Percentiles rank a stretch among this genome's conserved stretches.
These are phyloP conservation scores for Pseudeuparius sepicola DNA, from an alignment of 2,888 invertebrate genomes.

Conservation along the genomic window DNA sequence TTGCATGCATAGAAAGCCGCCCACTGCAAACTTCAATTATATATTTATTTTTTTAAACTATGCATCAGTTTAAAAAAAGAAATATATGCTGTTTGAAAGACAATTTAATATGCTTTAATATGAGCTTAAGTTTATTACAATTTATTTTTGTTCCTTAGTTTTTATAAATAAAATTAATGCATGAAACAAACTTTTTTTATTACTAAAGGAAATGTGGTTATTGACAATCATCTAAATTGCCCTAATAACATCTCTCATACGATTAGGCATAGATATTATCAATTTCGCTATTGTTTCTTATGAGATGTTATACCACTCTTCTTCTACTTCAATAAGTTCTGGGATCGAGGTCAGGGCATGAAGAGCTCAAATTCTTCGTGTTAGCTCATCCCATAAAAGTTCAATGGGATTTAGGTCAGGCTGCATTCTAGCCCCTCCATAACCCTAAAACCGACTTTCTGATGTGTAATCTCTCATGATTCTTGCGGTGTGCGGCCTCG, in stretches of 20 bases:
- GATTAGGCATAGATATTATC: conserved; percentile 18
- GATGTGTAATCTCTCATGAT: conserved; percentile 18
- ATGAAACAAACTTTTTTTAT: conserved; percentile 4
- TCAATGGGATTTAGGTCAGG: conserved; percentile 14
- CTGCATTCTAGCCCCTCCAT: conserved; percentile 10
- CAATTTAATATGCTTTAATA: conserved; percentile 10
- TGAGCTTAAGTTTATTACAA: conserved; percentile 5
- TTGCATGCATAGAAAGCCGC: too few relatives aligned
- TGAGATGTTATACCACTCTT: conserved; percentile 15
- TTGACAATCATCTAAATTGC: conserved; percentile 11
- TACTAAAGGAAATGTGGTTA: conserved; percentile 11
- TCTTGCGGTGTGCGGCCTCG: conserved; percentile 16
- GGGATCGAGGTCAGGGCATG: conserved; percentile 13
- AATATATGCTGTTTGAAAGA: too few relatives aligned
- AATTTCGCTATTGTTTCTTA: conserved; percentile 16
- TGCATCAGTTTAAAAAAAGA: conserved; percentile 7
- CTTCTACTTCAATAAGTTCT: conserved; percentile 16
- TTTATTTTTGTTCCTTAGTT: conserved; percentile 6
- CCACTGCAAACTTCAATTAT: conserved; percentile 4
- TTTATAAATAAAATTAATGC: conserved; percentile 4
- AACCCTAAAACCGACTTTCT: conserved; percentile 11
- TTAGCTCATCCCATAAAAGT: conserved; percentile 17
- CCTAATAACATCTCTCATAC: conserved; percentile 16
- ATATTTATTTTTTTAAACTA: conserved; percentile 3
- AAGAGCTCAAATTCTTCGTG: too few relatives aligned